Percentiles rank a stretch among this genome's conserved stretches.
Evolutionary conservation across 1,140 invertebrate species (phyloP).

Genomic region (Drosophila ohnishii): DNA sequence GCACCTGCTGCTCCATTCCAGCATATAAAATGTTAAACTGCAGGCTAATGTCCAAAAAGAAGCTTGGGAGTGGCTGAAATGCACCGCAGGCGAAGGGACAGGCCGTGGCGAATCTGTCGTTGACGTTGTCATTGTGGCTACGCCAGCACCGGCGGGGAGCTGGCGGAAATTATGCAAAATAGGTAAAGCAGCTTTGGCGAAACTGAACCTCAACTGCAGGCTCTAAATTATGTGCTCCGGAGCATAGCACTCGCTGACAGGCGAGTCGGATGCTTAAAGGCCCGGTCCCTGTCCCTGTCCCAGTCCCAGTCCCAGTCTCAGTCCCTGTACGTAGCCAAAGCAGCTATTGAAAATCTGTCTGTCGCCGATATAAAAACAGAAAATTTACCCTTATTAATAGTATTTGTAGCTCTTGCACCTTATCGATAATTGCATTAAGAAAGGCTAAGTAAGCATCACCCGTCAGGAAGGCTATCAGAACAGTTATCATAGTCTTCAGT

Average conservation of each 20-base stretch:
- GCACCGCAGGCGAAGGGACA: constrained; percentile 47
- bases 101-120: constrained; percentile 17
- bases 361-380: neutral
- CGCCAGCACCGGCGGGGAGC: constrained; percentile 37
- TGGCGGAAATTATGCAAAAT: constrained; percentile 80
- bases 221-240: constrained; percentile 64
- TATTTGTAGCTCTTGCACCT: neutral
- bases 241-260: constrained; percentile 45
- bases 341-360: neutral
- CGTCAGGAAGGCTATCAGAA: no score
- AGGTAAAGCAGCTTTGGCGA: constrained; percentile 77
- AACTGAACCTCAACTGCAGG: constrained; percentile 73
- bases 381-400: neutral
- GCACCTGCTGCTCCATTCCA: constrained; percentile 27
- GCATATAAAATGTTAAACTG: constrained; percentile 68
- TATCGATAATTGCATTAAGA: neutral
- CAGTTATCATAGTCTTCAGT: no score
- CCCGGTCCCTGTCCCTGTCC: constrained; percentile 1
- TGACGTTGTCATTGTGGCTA: constrained; percentile 44
- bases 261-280: constrained; percentile 22
- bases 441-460: neutral
- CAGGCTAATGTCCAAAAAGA: constrained; percentile 72
- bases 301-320: neutral
- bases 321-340: neutral
- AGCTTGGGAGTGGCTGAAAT: constrained; percentile 61